A percentile compares a stretch with the other conserved stretches of the same genome.
These are phyloP conservation scores for Leucophenga maculata DNA, from an alignment of 2,888 invertebrate species.

Conservation along the genomic window DNA sequence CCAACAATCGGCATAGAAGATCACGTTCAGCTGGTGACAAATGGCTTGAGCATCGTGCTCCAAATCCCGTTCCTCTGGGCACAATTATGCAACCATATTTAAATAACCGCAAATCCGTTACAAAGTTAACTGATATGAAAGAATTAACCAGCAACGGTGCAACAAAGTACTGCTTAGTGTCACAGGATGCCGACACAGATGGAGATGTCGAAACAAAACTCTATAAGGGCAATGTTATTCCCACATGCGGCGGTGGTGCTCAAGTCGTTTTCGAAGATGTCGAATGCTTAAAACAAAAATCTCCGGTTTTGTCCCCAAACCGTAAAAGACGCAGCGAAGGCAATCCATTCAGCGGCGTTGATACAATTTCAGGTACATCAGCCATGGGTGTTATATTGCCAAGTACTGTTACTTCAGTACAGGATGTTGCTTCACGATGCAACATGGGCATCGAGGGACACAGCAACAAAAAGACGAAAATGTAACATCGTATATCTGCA, in stretches of 20 bases:
- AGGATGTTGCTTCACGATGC: conserved; percentile 69
- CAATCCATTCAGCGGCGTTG: conserved; percentile 41
- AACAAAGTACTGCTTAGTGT: conserved; percentile 92
- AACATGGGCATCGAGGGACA: conserved; percentile 72
- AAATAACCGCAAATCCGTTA: conserved; percentile 86
- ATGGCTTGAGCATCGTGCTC: conserved; percentile 93
- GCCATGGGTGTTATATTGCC: conserved; percentile 50
- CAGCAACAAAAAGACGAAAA: conserved; percentile 69
- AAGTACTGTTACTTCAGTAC: conserved; percentile 53
- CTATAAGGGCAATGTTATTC: conserved; percentile 94
- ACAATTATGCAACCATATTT: conserved; percentile 92
- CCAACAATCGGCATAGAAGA: conserved; percentile 83
- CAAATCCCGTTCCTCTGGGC: conserved; percentile 85
- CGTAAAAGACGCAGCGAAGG: conserved; percentile 70
- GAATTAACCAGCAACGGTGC: conserved; percentile 80
- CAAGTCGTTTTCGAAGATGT: conserved; percentile 96
- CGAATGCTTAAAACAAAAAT: conserved; percentile 88
- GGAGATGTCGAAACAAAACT: conserved; percentile 95
- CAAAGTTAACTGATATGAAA: conserved; percentile 85
- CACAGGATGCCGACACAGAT: conserved; percentile 92
- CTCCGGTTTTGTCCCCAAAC: conserved; percentile 76
- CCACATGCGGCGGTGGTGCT: conserved; percentile 94
- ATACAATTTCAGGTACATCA: conserved; percentile 43
- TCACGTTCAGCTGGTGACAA: conserved; percentile 84
- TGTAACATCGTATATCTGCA: conserved; percentile 40